Evolutionary conservation across 2,888 invertebrate genomes (phyloP), one percentile per base, ranked within the genome.

Genomic region (Sesamia inferens): DNA sequence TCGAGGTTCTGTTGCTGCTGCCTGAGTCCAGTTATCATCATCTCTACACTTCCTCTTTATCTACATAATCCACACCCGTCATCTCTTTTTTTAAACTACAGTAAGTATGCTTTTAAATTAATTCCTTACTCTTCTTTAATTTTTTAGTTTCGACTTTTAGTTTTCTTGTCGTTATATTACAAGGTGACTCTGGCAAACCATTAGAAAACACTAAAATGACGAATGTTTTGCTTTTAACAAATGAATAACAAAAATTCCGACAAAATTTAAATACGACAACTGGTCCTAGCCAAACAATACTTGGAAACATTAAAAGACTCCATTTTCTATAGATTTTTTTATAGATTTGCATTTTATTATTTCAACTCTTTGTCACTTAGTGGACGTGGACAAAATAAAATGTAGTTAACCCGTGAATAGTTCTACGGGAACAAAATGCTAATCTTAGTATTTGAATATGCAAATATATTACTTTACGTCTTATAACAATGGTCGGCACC

Each of bases 371-470:
- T 94, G 93, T 92, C 82, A 82, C 79, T 81, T 76, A 73, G 85
- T 84, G 76, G 84, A 90, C 88, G 88, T 88, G 85, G 76, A 85
- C 84, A 80, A 90, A 89, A 90, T 91, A 90, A 92, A 93, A 91
- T 74, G 88, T 85, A 87, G 81, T 87, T 89, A 90, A 90, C 90
- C 88, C 88, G 86, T 91, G 90, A 91, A 93, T 91, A 90, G 89
- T 78, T 58, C 71, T 88, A 86, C 87, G 89, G 87, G 88, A 85
- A 93, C 91, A 90, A 92, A 93, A 95, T 94, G 94, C 94, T 93
- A 95, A 95, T 95, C 87, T 91, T 77, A 78, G 82, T 88, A 88
- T 91, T 91, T 91, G 89, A 93, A 92, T 95, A 96, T 96, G 95
- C 95, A 95, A 96, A 96, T 94, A 89, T 90, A 92, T 92, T 90